Conservation (phyloP, 2,888 invertebrate genomes). For the Drosophila anomalata region DNA sequence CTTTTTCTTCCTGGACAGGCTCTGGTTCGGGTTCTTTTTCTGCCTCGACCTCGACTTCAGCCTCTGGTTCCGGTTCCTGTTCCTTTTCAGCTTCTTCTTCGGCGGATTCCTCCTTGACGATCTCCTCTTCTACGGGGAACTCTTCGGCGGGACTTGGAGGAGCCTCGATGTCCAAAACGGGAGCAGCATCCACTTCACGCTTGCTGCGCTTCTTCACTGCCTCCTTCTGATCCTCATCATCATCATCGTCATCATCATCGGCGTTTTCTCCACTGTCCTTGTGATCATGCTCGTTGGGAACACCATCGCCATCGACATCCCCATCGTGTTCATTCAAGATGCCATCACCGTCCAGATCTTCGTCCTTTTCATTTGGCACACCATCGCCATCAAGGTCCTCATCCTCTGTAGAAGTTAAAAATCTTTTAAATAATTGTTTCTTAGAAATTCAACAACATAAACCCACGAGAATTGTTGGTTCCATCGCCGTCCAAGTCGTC, state of each 20-base stretch:
- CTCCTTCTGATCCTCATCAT: conserved; percentile 65
- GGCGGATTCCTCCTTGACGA: conserved; percentile 68
- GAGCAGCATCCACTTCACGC: conserved; percentile 81
- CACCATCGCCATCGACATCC: conserved; percentile 70
- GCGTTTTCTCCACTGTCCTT: conserved; percentile 68
- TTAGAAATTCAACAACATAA: not conserved
- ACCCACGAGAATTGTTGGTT: conserved; percentile 85
- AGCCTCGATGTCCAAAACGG: conserved; percentile 51
- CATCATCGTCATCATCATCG: conserved; percentile 47
- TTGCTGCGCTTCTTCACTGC: conserved; percentile 82
- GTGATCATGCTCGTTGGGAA: conserved; percentile 62
- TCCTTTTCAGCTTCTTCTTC: conserved; percentile 45
- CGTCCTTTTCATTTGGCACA: conserved; percentile 82
- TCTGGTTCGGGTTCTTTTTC: conserved; percentile 37
- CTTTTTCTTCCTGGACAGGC: conserved; percentile 50
- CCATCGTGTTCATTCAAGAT: conserved; percentile 78
- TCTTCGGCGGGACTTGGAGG: conserved; percentile 71
- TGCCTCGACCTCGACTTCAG: conserved; percentile 67
- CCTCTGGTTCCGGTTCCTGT: conserved; percentile 60
- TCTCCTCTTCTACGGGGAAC: conserved; percentile 66
- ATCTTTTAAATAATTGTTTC: rapidly evolving
- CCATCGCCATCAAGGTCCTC: conserved; percentile 82
- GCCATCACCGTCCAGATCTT: conserved; percentile 83
- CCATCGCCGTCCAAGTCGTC: conserved; percentile 83
- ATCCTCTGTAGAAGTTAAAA: conserved; percentile 57